A percentile compares a stretch with the other conserved stretches of the same genome.
Evolutionary conservation across 2,113 vertebrate genomes (phyloP).

Genomic region (Limnothrissa miodon): DNA sequence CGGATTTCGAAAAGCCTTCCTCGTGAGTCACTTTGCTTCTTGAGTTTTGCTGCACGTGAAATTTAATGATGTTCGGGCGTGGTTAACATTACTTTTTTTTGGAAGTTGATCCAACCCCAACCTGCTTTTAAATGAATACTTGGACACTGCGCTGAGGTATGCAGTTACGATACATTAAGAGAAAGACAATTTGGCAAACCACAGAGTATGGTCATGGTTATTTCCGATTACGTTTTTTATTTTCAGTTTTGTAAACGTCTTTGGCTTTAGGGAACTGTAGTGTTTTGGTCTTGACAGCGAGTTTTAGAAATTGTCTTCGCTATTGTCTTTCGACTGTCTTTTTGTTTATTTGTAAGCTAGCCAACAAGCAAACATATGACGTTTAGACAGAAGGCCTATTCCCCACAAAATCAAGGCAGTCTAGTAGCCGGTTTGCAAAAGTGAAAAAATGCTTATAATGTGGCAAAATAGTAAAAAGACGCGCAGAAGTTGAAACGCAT

Average conservation of each 20-base stretch:
- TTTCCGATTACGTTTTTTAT: not conserved
- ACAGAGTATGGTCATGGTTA: not conserved
- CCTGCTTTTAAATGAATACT: not conserved
- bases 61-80: not conserved
- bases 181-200: not conserved
- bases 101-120: not conserved
- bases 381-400: not conserved
- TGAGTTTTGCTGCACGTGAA: not conserved
- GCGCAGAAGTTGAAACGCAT: not conserved
- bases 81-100: not conserved
- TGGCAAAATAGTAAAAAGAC: not conserved
- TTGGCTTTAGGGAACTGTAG: not conserved
- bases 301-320: not conserved
- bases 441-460: too few relatives aligned
- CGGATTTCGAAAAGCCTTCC: not conserved
- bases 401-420: too few relatives aligned
- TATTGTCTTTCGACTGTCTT: not conserved
- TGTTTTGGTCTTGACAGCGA: not conserved
- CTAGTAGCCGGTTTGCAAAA: too few relatives aligned
- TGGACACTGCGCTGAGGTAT: not conserved
- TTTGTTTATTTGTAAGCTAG: too few relatives aligned
- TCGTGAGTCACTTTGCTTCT: not conserved
- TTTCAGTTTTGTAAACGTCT: not conserved
- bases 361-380: not conserved
- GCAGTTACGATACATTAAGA: not conserved